Percentiles rank a stretch among this genome's conserved stretches.
phyloP scores from a whole-genome alignment of 2,113 vertebrate genomes.

The Aramus guarauna region DNA sequence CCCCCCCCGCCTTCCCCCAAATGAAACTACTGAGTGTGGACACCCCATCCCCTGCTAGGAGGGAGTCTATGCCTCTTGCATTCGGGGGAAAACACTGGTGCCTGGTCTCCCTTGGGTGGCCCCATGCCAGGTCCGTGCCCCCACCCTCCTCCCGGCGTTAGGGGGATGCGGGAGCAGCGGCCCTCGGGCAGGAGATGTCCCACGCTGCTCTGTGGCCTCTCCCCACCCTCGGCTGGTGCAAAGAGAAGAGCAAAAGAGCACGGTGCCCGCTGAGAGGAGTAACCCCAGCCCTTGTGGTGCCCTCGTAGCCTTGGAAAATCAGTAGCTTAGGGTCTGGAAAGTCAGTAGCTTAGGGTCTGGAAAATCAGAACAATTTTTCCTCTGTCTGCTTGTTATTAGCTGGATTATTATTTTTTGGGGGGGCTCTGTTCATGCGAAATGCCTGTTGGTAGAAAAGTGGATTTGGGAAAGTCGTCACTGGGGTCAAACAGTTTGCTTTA shows the following conservation, averaged over 20 bases:
- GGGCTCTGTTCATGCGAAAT: neutral
- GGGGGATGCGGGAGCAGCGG: neutral
- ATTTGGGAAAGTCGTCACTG: neutral
- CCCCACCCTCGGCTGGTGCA: rapidly evolving
- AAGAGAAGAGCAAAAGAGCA: neutral
- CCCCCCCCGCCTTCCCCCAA: too few species aligned
- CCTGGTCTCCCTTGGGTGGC: neutral
- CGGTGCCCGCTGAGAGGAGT: rapidly evolving
- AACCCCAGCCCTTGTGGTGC: neutral
- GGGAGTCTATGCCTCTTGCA: neutral
- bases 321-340: neutral
- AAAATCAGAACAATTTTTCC: neutral
- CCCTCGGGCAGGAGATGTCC: too few species aligned
- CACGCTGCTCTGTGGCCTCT: neutral
- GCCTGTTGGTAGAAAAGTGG: neutral
- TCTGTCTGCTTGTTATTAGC: neutral
- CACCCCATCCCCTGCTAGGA: neutral
- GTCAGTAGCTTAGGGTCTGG: too few species aligned
- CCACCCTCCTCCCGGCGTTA: rapidly evolving
- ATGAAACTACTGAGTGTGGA: rapidly evolving
- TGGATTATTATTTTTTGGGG: neutral
- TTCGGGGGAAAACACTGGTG: too few species aligned
- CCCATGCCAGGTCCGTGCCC: neutral
- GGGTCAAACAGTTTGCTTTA: neutral
- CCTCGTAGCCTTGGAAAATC: neutral